Evolutionary conservation across 2,113 vertebrate genomes (phyloP).

Genomic region (Salvelinus alpinus): DNA sequence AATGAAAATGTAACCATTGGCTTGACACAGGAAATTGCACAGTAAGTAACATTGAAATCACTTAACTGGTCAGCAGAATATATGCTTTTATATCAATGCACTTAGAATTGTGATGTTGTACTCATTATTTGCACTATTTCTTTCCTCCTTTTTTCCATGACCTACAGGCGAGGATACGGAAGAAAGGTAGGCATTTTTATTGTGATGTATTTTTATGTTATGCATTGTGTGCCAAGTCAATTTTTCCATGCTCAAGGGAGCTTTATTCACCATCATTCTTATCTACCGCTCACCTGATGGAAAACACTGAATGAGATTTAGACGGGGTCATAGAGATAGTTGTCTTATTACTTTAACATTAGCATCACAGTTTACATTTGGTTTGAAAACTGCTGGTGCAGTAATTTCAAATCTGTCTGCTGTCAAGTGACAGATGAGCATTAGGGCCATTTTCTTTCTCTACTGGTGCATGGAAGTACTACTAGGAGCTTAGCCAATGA

Average conservation of each 20-base stretch:
- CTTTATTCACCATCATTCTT: conserved; percentile 44
- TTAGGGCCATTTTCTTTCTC: background rate
- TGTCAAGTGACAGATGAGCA: conserved; percentile 46
- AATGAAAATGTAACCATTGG: conserved; percentile 20
- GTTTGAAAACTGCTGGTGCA: conserved; percentile 8
- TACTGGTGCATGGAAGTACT: conserved; percentile 10
- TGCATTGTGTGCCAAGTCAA: conserved; percentile 33
- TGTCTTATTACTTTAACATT: conserved; percentile 30
- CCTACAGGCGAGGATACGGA: conserved; percentile 59
- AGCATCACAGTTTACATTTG: conserved; percentile 28
- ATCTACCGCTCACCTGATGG: conserved; percentile 56
- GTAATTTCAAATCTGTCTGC: background rate
- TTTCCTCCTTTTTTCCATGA: conserved; percentile 32
- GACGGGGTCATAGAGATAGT: conserved; percentile 34
- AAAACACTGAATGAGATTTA: conserved; percentile 55
- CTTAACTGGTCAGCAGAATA: conserved; percentile 55
- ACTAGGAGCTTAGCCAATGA: conserved; percentile 13
- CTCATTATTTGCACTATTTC: conserved; percentile 25
- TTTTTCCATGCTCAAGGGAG: conserved; percentile 38
- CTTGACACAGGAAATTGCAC: conserved; percentile 54
- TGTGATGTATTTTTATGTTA: conserved; percentile 33
- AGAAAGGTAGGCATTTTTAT: conserved; percentile 62
- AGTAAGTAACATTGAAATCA: conserved; percentile 59
- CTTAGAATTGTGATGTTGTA: conserved; percentile 17
- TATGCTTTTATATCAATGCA: conserved; percentile 6